These are phyloP conservation scores for Bostrychus sinensis DNA, from an alignment of 2,113 vertebrate genomes.

Conservation along the genomic window DNA sequence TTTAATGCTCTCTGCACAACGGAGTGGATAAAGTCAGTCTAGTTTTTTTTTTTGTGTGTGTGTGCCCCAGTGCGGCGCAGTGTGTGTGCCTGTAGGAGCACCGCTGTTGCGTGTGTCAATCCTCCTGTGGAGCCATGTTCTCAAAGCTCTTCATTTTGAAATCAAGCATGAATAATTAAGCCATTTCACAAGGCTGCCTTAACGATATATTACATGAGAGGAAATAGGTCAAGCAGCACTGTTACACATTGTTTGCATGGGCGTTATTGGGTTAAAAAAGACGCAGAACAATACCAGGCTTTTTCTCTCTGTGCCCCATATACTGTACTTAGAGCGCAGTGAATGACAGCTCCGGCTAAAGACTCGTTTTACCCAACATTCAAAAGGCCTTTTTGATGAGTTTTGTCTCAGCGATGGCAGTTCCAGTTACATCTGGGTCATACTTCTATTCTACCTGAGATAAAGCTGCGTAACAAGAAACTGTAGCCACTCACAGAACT, in stretches of 20 bases:
- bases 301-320: slow-evolving; percentile 21
- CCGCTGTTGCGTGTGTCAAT: slow-evolving; percentile 73
- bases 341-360: slow-evolving; percentile 39
- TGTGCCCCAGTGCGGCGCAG: slow-evolving; percentile 52
- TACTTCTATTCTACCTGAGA: slow-evolving; percentile 17
- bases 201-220: slow-evolving; percentile 76
- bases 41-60: slow-evolving; percentile 47
- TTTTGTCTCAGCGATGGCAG: slow-evolving; percentile 14
- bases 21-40: slow-evolving; percentile 70
- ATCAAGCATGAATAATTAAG: slow-evolving; percentile 83
- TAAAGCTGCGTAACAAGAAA: not conserved
- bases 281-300: slow-evolving; percentile 27
- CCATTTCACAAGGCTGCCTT: slow-evolving; percentile 78
- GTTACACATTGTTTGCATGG: slow-evolving; percentile 62
- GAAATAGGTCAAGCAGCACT: slow-evolving; percentile 79
- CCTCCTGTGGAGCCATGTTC: slow-evolving; percentile 78
- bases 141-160: slow-evolving; percentile 80
- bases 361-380: slow-evolving; percentile 40
- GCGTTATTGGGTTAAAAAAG: slow-evolving; percentile 60
- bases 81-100: slow-evolving; percentile 76
- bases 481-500: not conserved
- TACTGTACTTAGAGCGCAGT: slow-evolving; percentile 25
- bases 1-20: slow-evolving; percentile 74
- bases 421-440: slow-evolving; percentile 50
- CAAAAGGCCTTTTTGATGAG: slow-evolving; percentile 31